Evolutionary conservation across 2,797 vertebrate species (phyloP).

Genomic region (Spizella passerina): DNA sequence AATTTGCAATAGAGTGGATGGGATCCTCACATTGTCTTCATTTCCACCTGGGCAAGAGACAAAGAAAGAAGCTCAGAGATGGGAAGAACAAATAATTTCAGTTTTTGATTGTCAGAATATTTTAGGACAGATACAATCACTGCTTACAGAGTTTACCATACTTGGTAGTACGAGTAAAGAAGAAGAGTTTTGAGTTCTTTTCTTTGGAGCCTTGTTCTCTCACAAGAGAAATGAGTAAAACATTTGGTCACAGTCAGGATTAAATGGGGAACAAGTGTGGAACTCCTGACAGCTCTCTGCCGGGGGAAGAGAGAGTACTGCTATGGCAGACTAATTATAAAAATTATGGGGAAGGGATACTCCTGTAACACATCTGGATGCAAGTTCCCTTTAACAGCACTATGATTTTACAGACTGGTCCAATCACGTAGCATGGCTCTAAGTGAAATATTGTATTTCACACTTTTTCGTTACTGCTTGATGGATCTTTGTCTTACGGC

Average conservation of each 20-base stretch:
- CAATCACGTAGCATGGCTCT: neutral
- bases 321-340: neutral
- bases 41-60: neutral
- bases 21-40: neutral
- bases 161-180: rapidly evolving
- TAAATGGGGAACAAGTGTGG: neutral
- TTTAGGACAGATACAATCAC: neutral
- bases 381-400: neutral
- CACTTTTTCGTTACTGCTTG: neutral
- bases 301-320: neutral
- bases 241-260: neutral
- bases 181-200: neutral
- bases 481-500: neutral
- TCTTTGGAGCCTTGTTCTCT: neutral
- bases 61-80: neutral
- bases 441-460: neutral
- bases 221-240: neutral
- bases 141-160: neutral
- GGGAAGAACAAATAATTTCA: neutral
- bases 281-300: neutral
- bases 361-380: neutral
- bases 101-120: neutral
- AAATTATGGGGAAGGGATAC: neutral
- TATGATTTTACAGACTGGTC: neutral
- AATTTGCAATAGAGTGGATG: neutral